These are phyloP conservation scores for Oncorhynchus tshawytscha DNA, from an alignment of 2,113 vertebrate species.

Conservation along the genomic window DNA sequence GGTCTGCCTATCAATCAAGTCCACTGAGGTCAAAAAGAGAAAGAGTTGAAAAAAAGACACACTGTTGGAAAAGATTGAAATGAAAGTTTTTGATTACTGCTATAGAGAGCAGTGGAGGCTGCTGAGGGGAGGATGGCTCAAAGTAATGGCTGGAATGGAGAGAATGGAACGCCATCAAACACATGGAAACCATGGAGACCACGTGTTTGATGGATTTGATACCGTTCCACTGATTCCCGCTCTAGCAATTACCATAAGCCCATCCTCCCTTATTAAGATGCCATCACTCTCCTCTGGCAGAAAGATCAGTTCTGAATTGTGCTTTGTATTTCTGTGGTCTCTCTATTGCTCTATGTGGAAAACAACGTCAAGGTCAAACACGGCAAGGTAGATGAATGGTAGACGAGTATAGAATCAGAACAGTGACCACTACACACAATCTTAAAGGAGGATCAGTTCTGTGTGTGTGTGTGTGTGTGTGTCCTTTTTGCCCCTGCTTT, in stretches of 20 bases:
- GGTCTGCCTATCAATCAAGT: constrained; percentile 36
- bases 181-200: too few species aligned
- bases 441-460: constrained; percentile 50
- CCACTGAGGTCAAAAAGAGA: not conserved
- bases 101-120: not conserved
- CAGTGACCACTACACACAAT: constrained; percentile 54
- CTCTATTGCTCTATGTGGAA: constrained; percentile 21
- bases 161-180: too few species aligned
- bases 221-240: too few species aligned
- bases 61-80: not conserved
- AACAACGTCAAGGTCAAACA: constrained; percentile 60
- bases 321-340: constrained; percentile 1
- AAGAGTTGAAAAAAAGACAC: not conserved
- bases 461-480: constrained; percentile 2
- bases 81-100: not conserved
- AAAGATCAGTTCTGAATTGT: not conserved
- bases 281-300: too few species aligned
- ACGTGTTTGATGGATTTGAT: too few species aligned
- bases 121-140: too few species aligned
- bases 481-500: not conserved
- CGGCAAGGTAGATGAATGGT: constrained; percentile 55
- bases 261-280: too few species aligned
- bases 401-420: constrained; percentile 57
- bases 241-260: too few species aligned
- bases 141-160: too few species aligned